phyloP scores from a whole-genome alignment of 2,888 invertebrate genomes.

The Agriotes lineatus region DNA sequence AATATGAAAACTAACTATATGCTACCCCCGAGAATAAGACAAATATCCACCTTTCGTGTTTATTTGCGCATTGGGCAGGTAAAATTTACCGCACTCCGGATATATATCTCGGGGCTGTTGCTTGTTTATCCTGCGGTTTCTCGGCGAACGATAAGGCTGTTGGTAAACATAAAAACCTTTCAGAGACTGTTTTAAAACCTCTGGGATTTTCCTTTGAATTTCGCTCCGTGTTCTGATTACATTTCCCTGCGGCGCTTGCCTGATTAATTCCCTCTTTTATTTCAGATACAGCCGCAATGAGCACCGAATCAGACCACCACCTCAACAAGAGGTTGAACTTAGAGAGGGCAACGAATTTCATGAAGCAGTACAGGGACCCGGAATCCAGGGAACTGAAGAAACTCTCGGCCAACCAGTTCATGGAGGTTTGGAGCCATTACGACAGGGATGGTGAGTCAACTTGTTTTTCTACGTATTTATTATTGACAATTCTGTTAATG shows the following conservation, averaged over 20 bases:
- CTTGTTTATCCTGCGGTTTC: neutral
- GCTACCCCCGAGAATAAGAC: neutral
- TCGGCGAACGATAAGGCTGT: neutral
- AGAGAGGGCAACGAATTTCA: constrained; percentile 88
- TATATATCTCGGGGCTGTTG: neutral
- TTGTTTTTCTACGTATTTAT: too few species aligned
- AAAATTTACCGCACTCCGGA: neutral
- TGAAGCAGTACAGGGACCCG: constrained; percentile 92
- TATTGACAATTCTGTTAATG: neutral
- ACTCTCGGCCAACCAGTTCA: constrained; percentile 93
- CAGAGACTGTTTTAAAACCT: neutral
- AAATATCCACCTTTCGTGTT: neutral
- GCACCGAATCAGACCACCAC: constrained; percentile 56
- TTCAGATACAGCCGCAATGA: constrained; percentile 35
- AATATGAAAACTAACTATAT: neutral
- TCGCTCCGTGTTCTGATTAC: neutral
- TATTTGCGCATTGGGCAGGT: constrained; percentile 4
- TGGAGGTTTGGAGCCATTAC: constrained; percentile 98
- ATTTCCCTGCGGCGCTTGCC: neutral
- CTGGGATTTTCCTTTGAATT: neutral
- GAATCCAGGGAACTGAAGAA: constrained; percentile 90
- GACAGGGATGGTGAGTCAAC: constrained; percentile 93
- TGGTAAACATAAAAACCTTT: neutral
- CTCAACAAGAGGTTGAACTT: constrained; percentile 78
- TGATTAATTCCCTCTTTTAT: neutral